These are phyloP conservation scores for Tonatia bakeri DNA, from an alignment of 2,113 vertebrate genomes.

Conservation along the genomic window DNA sequence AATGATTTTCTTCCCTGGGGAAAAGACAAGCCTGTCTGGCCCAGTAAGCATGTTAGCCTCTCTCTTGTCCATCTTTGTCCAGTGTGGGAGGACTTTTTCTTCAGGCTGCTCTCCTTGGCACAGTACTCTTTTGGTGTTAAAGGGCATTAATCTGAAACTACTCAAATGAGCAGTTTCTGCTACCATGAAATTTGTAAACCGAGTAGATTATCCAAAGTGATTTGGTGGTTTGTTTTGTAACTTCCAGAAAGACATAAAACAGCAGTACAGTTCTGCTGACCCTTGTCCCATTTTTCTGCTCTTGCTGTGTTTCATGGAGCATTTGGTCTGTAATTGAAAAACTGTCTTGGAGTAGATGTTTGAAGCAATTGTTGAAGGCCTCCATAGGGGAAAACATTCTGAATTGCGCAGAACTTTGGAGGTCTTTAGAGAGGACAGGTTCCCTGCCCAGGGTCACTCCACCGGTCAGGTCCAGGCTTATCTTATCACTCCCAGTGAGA, in stretches of 20 bases:
- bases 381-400: background rate
- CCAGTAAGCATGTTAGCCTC: background rate
- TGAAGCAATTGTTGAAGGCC: background rate
- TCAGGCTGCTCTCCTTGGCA: background rate
- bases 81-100: background rate
- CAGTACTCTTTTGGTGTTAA: background rate
- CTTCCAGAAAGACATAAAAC: background rate
- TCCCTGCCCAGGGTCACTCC: background rate
- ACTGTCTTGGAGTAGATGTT: background rate
- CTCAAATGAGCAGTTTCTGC: background rate
- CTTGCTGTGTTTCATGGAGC: background rate
- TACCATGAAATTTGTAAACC: slow-evolving; percentile 34
- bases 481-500: background rate
- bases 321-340: background rate
- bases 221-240: background rate
- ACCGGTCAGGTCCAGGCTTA: background rate
- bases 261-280: background rate
- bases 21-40: background rate
- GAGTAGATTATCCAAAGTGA: slow-evolving; percentile 6
- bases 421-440: background rate
- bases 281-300: background rate
- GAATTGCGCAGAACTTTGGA: background rate
- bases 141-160: slow-evolving; percentile 1
- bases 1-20: background rate
- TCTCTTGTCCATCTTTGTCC: background rate